These are phyloP conservation scores for Meda fulgida DNA, from an alignment of 2,797 vertebrate species.

Conservation along the genomic window DNA sequence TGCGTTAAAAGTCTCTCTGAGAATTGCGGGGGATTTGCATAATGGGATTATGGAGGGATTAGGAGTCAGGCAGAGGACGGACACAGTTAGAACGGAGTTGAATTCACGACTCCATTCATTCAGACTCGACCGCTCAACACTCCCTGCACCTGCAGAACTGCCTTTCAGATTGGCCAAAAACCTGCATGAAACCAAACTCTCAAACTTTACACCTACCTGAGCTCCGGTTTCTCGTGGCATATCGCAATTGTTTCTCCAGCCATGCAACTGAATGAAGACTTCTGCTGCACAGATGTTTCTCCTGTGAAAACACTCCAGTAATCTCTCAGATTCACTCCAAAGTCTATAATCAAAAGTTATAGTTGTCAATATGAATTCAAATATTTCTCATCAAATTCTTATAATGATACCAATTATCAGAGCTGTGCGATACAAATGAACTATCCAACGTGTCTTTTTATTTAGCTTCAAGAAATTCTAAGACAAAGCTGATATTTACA, in stretches of 20 bases:
- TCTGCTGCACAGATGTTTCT: background rate
- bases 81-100: conserved; percentile 34
- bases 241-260: background rate
- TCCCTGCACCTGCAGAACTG: conserved; percentile 53
- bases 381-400: background rate
- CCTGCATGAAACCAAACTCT: background rate
- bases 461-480: background rate
- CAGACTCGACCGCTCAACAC: conserved; percentile 19
- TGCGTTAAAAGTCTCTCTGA: conserved; percentile 79
- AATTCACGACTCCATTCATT: conserved; percentile 47
- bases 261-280: background rate
- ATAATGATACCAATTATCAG: background rate
- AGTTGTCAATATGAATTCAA: background rate
- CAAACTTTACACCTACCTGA: background rate
- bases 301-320: background rate
- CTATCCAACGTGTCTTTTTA: background rate
- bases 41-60: conserved; percentile 91
- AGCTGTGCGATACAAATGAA: background rate
- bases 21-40: conserved; percentile 95
- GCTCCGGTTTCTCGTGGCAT: background rate
- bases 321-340: background rate
- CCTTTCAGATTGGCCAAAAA: conserved; percentile 8
- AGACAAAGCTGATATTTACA: background rate
- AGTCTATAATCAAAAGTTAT: background rate
- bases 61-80: conserved; percentile 49